A percentile compares a stretch with the other conserved stretches of the same genome.
Conservation (phyloP, 2,797 vertebrate species). For the Taenioides sp. region DNA sequence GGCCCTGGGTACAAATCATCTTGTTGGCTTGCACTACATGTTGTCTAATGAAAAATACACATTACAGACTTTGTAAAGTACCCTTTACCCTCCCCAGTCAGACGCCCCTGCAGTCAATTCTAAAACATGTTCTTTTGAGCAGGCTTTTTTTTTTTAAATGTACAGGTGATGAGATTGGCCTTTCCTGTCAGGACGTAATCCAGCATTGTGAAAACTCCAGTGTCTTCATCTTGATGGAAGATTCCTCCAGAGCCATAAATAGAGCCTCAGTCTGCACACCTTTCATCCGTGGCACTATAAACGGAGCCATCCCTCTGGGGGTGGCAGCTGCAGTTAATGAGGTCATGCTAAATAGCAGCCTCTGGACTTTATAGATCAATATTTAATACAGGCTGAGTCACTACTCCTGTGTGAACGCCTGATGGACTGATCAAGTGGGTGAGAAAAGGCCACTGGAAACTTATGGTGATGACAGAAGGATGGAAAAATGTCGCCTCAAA, state of each 20-base stretch:
- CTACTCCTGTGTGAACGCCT: constrained; percentile 44
- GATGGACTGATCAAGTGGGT: constrained; percentile 35
- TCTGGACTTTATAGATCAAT: constrained; percentile 77
- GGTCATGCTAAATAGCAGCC: constrained; percentile 75
- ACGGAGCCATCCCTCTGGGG: constrained; percentile 69
- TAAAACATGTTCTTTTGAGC: background rate
- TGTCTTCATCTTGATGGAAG: constrained; percentile 66
- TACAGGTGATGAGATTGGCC: constrained; percentile 15
- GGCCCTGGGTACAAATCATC: no score
- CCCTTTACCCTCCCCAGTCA: no score
- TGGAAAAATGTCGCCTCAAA: constrained; percentile 12
- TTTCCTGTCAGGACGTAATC: constrained; percentile 21
- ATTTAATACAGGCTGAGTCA: constrained; percentile 81
- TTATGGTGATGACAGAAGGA: constrained; percentile 25
- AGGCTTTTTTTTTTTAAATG: constrained; percentile 18
- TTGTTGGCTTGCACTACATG: no score
- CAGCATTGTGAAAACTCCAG: constrained; percentile 39
- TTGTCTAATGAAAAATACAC: no score
- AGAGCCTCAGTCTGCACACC: constrained; percentile 60
- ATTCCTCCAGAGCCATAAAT: constrained; percentile 75
- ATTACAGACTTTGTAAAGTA: no score
- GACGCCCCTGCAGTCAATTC: background rate
- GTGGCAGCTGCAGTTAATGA: constrained; percentile 74
- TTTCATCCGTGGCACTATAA: constrained; percentile 71
- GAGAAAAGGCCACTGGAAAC: constrained; percentile 54